phyloP scores from a whole-genome alignment of 2,797 vertebrate species.

The Scyliorhinus canicula region DNA sequence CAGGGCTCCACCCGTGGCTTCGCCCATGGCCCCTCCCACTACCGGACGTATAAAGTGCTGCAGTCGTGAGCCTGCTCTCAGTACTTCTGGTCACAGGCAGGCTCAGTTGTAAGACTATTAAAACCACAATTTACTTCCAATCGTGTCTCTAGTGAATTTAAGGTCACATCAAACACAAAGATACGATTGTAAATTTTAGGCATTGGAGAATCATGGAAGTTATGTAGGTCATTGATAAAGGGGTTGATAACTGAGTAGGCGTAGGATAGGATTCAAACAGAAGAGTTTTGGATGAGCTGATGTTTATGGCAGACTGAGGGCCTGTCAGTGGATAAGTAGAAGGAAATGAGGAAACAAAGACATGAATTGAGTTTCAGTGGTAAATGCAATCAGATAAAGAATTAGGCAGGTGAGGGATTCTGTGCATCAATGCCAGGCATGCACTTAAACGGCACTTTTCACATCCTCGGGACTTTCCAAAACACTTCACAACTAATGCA shows the following conservation, averaged over 20 bases:
- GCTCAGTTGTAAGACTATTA: no score
- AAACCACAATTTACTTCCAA: no score
- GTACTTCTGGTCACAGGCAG: no score
- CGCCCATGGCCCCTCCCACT: no score
- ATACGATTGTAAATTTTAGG: not conserved
- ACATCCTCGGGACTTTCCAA: not conserved
- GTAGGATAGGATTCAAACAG: not conserved
- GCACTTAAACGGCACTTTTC: not conserved
- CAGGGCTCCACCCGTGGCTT: no score
- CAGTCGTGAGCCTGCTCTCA: no score
- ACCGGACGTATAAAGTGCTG: no score
- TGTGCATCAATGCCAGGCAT: not conserved
- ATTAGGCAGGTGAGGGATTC: not conserved
- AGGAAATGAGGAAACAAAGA: not conserved
- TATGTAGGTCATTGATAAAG: not conserved
- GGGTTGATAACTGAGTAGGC: not conserved
- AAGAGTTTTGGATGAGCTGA: not conserved
- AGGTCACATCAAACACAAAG: not conserved
- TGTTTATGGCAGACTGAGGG: not conserved
- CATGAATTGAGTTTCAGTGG: not conserved
- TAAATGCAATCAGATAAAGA: not conserved
- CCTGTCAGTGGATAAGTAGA: not conserved
- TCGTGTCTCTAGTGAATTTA: no score
- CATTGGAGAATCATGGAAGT: not conserved
- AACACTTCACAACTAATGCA: not conserved